Conservation (phyloP, 1,140 invertebrate genomes). For the Chrysomallon squamiferum region DNA sequence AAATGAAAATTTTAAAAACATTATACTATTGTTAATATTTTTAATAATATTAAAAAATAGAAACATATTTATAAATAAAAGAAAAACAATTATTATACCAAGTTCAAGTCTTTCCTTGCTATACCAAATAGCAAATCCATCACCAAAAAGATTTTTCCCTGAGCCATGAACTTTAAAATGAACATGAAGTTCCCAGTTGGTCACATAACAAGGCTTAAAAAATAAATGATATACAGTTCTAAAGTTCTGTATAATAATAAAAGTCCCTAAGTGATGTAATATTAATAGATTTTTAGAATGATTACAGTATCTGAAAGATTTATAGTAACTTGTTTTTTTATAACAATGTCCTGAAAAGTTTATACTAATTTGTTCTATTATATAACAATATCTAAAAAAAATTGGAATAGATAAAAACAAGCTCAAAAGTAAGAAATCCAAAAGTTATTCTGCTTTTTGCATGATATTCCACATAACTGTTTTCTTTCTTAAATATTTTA, state of each 20-base stretch:
- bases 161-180: conserved; percentile 96
- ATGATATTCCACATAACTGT: too few relatives aligned
- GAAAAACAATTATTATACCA: conserved; percentile 62
- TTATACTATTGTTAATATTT: too few relatives aligned
- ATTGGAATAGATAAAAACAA: not conserved
- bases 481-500: too few relatives aligned
- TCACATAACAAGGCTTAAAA: conserved; percentile 78
- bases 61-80: too few relatives aligned
- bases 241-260: not conserved
- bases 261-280: not conserved
- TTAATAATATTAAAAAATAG: too few relatives aligned
- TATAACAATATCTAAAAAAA: not conserved
- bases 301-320: not conserved
- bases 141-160: conserved; percentile 94
- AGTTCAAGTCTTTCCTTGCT: conserved; percentile 83
- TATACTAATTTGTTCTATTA: not conserved
- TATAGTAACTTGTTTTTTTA: not conserved
- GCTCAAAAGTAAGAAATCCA: not conserved
- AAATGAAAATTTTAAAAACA: too few relatives aligned
- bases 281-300: not conserved
- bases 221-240: not conserved
- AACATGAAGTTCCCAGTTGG: conserved; percentile 97
- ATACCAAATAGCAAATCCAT: conserved; percentile 98
- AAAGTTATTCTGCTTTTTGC: too few relatives aligned
- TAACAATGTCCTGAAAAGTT: not conserved